Conservation (phyloP, 2,888 invertebrate genomes). For the Chromoteleia sp. region DNA sequence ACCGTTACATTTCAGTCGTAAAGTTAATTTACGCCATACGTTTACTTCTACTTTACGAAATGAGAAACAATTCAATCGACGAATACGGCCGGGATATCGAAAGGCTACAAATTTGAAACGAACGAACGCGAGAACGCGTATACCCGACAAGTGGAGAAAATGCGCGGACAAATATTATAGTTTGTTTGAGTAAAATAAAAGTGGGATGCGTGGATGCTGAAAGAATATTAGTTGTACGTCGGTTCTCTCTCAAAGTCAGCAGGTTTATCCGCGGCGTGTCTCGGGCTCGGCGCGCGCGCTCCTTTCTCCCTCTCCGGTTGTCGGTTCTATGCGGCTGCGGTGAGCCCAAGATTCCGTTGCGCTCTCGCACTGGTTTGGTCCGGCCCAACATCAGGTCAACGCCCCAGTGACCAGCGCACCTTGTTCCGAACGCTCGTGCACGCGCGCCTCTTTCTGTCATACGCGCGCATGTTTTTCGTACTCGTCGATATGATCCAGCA, state of each 20-base stretch:
- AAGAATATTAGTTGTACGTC: constrained; percentile 38
- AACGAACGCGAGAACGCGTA: no score
- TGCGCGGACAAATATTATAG: not conserved
- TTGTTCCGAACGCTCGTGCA: constrained; percentile 75
- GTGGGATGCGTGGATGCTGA: constrained; percentile 9
- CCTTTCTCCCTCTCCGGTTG: constrained; percentile 57
- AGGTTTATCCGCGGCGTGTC: constrained; percentile 72
- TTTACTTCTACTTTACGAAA: no score
- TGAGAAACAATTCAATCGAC: no score
- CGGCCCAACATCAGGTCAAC: constrained; percentile 82
- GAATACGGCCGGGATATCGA: no score
- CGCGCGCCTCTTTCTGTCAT: constrained; percentile 41
- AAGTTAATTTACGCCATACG: no score
- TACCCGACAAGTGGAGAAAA: not conserved
- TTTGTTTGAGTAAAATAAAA: constrained; percentile 2
- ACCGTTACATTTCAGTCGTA: no score
- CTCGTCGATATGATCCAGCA: not conserved
- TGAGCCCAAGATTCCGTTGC: constrained; percentile 68
- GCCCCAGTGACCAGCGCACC: constrained; percentile 84
- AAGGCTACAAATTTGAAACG: no score
- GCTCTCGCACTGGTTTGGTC: constrained; percentile 80
- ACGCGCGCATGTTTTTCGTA: constrained; percentile 15
- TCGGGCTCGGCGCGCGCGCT: constrained; percentile 64
- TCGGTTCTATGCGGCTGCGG: constrained; percentile 26
- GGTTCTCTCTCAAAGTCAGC: constrained; percentile 46